Evolutionary conservation across 2,113 vertebrate genomes (phyloP), one percentile per base, ranked within the genome.

Genomic region (Drymodes brunneopygia): DNA sequence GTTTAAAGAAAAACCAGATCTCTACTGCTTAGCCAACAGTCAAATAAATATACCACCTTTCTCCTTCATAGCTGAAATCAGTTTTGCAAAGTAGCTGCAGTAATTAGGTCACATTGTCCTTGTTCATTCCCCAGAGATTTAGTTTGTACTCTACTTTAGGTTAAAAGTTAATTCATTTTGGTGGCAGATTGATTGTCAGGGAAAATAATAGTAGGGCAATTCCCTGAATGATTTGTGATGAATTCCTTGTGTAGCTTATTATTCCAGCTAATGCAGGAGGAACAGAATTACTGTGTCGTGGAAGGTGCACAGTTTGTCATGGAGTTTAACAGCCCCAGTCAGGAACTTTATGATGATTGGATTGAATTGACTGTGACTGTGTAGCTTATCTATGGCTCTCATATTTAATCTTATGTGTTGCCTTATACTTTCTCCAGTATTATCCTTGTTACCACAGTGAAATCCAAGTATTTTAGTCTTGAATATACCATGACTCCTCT

Each of bases 121-220:
- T 95, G 78, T 65, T 96, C 78, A 58, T 64, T 86, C 96, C 80
- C 84, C 38, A 50, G 93, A 92, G 95, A 90, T 91, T 67, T 51
- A 58, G 86, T 84, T 94, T 66, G 73, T 92, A 74, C 88, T 97
- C 53, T 1, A 42, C 93, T 96, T 90, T 35, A 92, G 81, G 91
- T 94, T 96, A 92, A 77, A 97, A 97, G 95, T 92, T 97, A 96
- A 96, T 96, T 96, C 89, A 94, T 95, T 97, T 97, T 96, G 61
- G 73, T 96, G 92, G 91, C 89, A 94, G 91, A 96, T 91, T 92
- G 88, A 95, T 95, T 97, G 95, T 96, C 92, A 94, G 90, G 85
- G 67, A 92, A 69, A 97, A 94, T 92, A 96, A 94, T 95, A 91
- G 72, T 82, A 94, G 93, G 86, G 60, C 90, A 95, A 93, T 95